These are phyloP conservation scores for Calcarius ornatus DNA, from an alignment of 2,113 vertebrate species.

Conservation along the genomic window DNA sequence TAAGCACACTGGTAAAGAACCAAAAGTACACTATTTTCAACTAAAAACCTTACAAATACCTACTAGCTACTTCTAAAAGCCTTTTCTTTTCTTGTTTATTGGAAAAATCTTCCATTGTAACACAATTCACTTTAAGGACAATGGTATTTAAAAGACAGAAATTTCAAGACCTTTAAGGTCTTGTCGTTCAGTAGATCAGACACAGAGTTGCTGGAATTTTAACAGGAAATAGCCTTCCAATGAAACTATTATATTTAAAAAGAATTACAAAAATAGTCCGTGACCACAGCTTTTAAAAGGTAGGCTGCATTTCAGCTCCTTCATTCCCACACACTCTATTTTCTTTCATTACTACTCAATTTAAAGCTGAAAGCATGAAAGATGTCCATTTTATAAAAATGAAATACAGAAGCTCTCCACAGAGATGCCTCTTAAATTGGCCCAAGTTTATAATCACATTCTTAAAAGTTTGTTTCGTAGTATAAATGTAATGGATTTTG, in stretches of 20 bases:
- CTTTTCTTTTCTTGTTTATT: slow-evolving; percentile 20
- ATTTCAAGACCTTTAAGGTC: slow-evolving; percentile 4
- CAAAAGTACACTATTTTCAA: neutral
- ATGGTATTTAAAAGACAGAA: slow-evolving; percentile 13
- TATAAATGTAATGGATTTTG: neutral
- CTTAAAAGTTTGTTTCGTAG: neutral
- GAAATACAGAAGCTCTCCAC: neutral
- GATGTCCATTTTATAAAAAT: neutral
- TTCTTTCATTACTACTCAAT: neutral
- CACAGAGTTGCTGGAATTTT: neutral
- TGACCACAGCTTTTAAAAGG: neutral
- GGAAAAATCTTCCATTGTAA: neutral
- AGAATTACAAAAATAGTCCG: neutral
- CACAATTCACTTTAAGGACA: slow-evolving; percentile 2
- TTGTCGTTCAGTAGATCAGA: neutral
- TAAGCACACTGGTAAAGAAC: neutral
- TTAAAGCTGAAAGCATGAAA: neutral
- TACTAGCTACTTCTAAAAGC: neutral
- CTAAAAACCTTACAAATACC: neutral
- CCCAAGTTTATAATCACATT: neutral
- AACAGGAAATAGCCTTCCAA: neutral
- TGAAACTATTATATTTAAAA: neutral
- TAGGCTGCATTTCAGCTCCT: neutral
- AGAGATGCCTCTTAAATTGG: neutral
- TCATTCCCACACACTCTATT: neutral